Evolutionary conservation across 2,888 invertebrate species (phyloP).

Genomic region (Linnaemya tessellans): DNA sequence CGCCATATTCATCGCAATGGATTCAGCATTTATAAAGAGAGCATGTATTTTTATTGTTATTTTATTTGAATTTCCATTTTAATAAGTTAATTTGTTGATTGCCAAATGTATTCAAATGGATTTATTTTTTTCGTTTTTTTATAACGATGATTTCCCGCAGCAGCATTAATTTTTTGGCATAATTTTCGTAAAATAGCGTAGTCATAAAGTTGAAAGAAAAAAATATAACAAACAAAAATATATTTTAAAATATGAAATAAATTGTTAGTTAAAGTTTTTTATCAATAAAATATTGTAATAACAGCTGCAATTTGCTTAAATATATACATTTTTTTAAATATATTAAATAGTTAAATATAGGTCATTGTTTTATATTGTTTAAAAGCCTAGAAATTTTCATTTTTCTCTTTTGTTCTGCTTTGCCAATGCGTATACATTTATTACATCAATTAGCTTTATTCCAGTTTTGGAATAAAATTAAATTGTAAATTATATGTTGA

Average conservation of each 20-base stretch:
- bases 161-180: conserved; percentile 34
- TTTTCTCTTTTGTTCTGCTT: conserved; percentile 6
- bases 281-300: not conserved
- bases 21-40: not conserved
- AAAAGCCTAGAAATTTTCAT: conserved; percentile 38
- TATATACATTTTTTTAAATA: not conserved
- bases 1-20: not conserved
- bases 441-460: conserved; percentile 16
- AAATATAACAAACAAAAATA: not conserved
- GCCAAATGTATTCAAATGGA: conserved; percentile 62
- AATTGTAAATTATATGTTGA: conserved; percentile 11
- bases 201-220: conserved; percentile 33
- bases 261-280: conserved; percentile 9
- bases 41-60: not conserved
- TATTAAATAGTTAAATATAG: not conserved
- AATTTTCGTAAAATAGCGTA: conserved; percentile 4
- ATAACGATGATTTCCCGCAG: conserved; percentile 26
- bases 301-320: not conserved
- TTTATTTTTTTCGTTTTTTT: conserved; percentile 45
- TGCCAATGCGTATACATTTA: not conserved
- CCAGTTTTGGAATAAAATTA: conserved; percentile 1
- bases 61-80: conserved; percentile 42
- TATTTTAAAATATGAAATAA: not conserved
- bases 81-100: conserved; percentile 73
- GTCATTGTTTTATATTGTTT: not conserved